These are phyloP conservation scores for Xestia rhomboidea DNA, from an alignment of 2,888 invertebrate genomes.

Conservation along the genomic window DNA sequence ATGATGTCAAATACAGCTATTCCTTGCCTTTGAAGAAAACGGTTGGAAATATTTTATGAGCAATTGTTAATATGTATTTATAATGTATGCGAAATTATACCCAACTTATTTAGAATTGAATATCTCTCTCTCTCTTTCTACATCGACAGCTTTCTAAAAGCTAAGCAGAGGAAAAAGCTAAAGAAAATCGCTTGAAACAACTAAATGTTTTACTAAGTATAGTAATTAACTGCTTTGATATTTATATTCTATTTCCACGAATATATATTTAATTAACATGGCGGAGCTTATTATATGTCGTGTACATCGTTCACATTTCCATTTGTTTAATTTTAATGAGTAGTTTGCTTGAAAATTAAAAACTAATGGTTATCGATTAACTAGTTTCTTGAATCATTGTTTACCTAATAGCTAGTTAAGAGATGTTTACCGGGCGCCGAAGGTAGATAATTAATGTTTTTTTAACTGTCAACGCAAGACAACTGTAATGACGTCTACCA, in stretches of 20 bases:
- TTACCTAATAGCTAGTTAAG: constrained; percentile 70
- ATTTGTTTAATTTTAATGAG: constrained; percentile 69
- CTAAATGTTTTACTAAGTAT: constrained; percentile 10
- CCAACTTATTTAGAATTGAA: neutral
- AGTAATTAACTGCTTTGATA: constrained; percentile 24
- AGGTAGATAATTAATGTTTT: constrained; percentile 78
- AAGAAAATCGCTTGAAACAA: neutral
- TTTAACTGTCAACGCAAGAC: constrained; percentile 76
- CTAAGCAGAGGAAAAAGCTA: neutral
- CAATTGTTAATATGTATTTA: constrained; percentile 8
- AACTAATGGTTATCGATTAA: constrained; percentile 69
- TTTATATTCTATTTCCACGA: constrained; percentile 33
- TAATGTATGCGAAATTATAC: neutral
- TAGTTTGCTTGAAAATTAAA: constrained; percentile 61
- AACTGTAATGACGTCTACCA: constrained; percentile 71
- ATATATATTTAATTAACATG: constrained; percentile 31
- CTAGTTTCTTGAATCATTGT: constrained; percentile 67
- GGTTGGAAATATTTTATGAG: constrained; percentile 26
- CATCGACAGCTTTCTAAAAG: neutral
- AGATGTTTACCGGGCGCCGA: constrained; percentile 70
- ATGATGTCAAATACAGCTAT: constrained; percentile 58
- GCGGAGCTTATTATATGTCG: constrained; percentile 33
- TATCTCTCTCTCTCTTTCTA: neutral
- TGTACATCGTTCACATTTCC: constrained; percentile 39
- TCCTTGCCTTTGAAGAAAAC: constrained; percentile 21